These are phyloP conservation scores for Polypedilum pembai DNA, from an alignment of 1,140 invertebrate species.

Conservation along the genomic window DNA sequence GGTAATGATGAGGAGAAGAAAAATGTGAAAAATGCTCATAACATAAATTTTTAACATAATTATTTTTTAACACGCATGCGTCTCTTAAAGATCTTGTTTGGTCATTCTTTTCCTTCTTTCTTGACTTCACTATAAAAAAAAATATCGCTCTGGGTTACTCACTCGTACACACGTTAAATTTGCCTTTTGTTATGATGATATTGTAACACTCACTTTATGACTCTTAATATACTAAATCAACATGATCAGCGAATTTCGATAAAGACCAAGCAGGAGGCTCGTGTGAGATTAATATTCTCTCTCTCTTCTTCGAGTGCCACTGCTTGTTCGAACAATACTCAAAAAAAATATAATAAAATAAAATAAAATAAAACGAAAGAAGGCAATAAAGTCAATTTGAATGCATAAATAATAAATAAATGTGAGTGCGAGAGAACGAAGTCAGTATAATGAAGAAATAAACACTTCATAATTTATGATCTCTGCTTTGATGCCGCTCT, in stretches of 20 bases:
- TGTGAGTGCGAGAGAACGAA: conserved; percentile 1
- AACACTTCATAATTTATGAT: conserved; percentile 7
- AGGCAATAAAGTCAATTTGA: conserved; percentile 8
- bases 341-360: too few relatives aligned
- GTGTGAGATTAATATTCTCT: conserved; percentile 2
- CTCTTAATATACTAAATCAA: background rate
- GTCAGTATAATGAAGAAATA: conserved; percentile 12
- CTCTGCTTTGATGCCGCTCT: background rate
- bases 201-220: conserved; percentile 1
- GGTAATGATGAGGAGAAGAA: background rate
- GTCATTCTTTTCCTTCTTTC: background rate
- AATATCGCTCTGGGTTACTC: background rate
- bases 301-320: background rate
- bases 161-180: background rate
- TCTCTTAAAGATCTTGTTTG: conserved; percentile 3
- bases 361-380: too few relatives aligned
- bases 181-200: conserved; percentile 7
- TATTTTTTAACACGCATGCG: conserved; percentile 22
- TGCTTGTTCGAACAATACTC: background rate
- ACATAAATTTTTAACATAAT: conserved; percentile 27
- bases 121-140: background rate
- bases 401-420: conserved; percentile 20
- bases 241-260: conserved; percentile 14
- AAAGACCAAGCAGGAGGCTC: background rate
- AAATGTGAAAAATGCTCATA: conserved; percentile 16